A percentile compares a stretch with the other conserved stretches of the same genome.
These are phyloP conservation scores for Bubo blakistoni DNA, from an alignment of 2,113 vertebrate genomes.

Conservation along the genomic window DNA sequence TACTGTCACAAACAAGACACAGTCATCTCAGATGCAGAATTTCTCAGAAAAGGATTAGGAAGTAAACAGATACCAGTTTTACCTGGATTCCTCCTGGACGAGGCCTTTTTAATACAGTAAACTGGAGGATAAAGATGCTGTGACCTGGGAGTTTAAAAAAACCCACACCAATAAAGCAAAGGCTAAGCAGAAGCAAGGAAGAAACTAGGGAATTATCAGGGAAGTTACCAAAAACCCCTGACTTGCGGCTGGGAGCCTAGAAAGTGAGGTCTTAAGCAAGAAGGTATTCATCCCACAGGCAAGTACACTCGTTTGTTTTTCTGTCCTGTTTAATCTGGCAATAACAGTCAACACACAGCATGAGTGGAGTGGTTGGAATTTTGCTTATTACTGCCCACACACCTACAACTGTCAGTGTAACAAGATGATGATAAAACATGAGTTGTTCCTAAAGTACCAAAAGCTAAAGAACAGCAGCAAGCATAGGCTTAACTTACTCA, in stretches of 20 bases:
- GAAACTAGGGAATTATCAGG: not conserved
- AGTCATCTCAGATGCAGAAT: not conserved
- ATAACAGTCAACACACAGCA: not conserved
- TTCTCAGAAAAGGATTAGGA: not conserved
- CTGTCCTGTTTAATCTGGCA: not conserved
- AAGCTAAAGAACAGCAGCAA: not conserved
- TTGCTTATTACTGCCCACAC: not conserved
- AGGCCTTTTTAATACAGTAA: not conserved
- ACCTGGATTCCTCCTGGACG: not conserved
- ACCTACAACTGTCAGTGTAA: not conserved
- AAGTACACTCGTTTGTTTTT: not conserved
- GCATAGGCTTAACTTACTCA: not conserved
- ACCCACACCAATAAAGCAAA: not conserved
- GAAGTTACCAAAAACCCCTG: not conserved
- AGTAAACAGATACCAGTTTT: not conserved
- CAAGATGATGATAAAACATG: not conserved
- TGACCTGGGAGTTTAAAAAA: not conserved
- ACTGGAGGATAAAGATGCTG: not conserved
- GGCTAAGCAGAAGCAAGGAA: not conserved
- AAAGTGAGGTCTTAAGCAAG: not conserved
- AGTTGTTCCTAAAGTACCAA: not conserved
- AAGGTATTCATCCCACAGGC: not conserved
- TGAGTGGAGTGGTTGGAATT: not conserved
- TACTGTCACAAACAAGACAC: not conserved
- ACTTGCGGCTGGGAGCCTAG: not conserved